Percentiles rank a stretch among this genome's conserved stretches.
Evolutionary conservation across 1,140 invertebrate species (phyloP).

Genomic region (Aphaenogaster floridana): DNA sequence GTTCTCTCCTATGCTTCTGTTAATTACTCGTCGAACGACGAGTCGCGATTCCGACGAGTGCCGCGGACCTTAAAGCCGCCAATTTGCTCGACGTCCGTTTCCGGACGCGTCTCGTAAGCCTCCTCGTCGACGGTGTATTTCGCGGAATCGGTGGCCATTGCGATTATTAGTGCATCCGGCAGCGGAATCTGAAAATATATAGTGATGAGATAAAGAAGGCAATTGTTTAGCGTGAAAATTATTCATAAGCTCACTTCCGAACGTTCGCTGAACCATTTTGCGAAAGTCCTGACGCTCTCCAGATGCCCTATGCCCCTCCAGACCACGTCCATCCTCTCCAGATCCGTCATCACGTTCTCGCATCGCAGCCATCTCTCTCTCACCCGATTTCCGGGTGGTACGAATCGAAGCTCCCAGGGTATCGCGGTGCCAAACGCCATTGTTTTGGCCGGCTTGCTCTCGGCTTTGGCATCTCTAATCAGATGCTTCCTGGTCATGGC

Average conservation of each 20-base stretch:
- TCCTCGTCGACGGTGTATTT: conserved; percentile 50
- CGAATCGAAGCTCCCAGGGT: conserved; percentile 85
- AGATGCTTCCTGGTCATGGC: conserved; percentile 84
- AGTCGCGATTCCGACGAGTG: neutral
- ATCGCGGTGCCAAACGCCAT: conserved; percentile 87
- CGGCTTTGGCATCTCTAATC: conserved; percentile 85
- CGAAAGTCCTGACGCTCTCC: conserved; percentile 79
- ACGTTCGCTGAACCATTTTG: conserved; percentile 78
- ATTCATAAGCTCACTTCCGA: conserved; percentile 66
- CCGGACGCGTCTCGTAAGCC: conserved; percentile 25
- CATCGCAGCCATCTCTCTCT: conserved; percentile 85
- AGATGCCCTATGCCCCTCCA: conserved; percentile 88
- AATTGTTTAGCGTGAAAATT: neutral
- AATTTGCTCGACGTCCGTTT: conserved; percentile 61
- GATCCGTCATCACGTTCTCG: conserved; percentile 86
- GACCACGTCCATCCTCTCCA: conserved; percentile 88
- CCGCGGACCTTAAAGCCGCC: conserved; percentile 56
- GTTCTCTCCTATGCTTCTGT: neutral
- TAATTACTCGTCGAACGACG: neutral
- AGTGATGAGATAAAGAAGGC: neutral
- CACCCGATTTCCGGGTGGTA: conserved; percentile 86
- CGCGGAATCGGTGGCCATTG: conserved; percentile 1
- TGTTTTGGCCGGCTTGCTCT: conserved; percentile 82
- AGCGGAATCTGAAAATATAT: conserved; percentile 57
- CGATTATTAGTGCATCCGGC: conserved; percentile 43